A percentile compares a stretch with the other conserved stretches of the same genome.
These are phyloP conservation scores for Aphyosemion australe DNA, from an alignment of 2,113 vertebrate genomes.

Conservation along the genomic window DNA sequence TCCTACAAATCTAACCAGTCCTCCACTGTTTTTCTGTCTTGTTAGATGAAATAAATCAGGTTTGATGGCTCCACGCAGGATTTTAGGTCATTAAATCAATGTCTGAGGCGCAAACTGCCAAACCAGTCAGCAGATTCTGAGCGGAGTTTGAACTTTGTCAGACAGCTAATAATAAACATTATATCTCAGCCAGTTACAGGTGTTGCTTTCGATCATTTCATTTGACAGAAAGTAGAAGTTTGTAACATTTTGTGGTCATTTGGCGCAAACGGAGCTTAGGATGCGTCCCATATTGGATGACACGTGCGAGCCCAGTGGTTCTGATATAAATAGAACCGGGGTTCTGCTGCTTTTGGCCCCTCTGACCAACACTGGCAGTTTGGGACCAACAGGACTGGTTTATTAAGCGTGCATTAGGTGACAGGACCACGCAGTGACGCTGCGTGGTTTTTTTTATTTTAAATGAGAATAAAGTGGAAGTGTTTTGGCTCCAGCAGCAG, in stretches of 20 bases:
- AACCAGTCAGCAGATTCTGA: constrained; percentile 44
- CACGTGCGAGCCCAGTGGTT: not conserved
- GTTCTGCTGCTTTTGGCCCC: not conserved
- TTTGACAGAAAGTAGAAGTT: too few species aligned
- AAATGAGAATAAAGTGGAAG: constrained; percentile 16
- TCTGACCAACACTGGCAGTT: not conserved
- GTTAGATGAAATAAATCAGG: not conserved
- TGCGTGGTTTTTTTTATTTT: not conserved
- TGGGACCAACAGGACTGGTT: constrained; percentile 1
- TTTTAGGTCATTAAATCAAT: not conserved
- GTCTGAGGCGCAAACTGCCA: not conserved
- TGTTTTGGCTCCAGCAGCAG: constrained; percentile 41
- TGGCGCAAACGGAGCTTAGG: too few species aligned
- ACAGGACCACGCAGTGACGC: constrained; percentile 1
- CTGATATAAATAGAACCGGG: not conserved
- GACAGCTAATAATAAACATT: not conserved
- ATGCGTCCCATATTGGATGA: too few species aligned
- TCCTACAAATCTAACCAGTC: not conserved
- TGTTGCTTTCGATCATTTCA: too few species aligned
- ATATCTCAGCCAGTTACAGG: too few species aligned
- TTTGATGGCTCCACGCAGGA: not conserved
- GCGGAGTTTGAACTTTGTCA: constrained; percentile 38
- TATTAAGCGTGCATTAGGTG: constrained; percentile 23
- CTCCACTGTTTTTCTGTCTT: not conserved
- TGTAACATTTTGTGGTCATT: too few species aligned